Evolutionary conservation across 2,797 vertebrate genomes (phyloP), one percentile per base, ranked within the genome.

Genomic region (Pteronotus mesoamericanus): DNA sequence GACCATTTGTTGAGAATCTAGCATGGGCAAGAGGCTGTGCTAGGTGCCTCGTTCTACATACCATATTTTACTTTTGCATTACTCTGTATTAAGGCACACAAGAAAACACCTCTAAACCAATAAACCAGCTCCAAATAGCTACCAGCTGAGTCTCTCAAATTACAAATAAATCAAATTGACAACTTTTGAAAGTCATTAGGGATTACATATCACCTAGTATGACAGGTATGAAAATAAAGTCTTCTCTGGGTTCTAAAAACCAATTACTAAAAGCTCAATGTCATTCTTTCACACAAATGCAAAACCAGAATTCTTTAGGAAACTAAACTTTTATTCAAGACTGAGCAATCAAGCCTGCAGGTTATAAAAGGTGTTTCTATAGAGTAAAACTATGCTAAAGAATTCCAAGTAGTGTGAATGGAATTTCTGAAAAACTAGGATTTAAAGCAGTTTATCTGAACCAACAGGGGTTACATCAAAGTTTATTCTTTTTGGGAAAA

Each of bases 131-230:
- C 69, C 71, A 86, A 92, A 72, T 86, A 88, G 66, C 68, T 91
- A 91, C 26, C 37, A 85, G 19, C 53, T 6, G 1, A 82, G 39
- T 80, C 46, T 89, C 42, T 15, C 72, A 93, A 94, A 94, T 89
- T 89, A 86, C 22, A 94, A 92, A 89, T 93, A 95, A 91, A 91
- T 91, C 94, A 93, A 90, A 37, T 18, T 94, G 83, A 89, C 86
- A 95, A 69, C 34, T 85, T 94, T 55, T 78, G 86, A 93, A 89
- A 95, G 37, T 80, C 48, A 79, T 91, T 96, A 87, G 19, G n/a
- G 42, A 2, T 24, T 82, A 84, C 86, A 57, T 91, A 71, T 91
- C 72, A 94, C 51, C 66, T 53, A 3, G 26, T 59, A 39, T 95
- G 89, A 72, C 78, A 94, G 57, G 37, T 91, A 68, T 68, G 83